Evolutionary conservation across 2,797 vertebrate genomes (phyloP).

Genomic region (Sternarchorhynchus goeldii): DNA sequence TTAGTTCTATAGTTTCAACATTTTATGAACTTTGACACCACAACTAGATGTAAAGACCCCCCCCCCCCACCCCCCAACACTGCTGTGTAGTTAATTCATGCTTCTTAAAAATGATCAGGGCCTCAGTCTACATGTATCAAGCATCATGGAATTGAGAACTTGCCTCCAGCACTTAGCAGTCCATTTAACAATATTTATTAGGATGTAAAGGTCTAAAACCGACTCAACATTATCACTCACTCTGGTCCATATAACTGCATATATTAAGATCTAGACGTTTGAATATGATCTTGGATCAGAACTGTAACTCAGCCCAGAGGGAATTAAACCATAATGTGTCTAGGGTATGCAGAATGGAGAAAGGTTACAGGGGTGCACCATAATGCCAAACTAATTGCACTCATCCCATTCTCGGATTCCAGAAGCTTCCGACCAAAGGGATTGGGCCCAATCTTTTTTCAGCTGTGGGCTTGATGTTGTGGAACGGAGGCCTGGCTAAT

Average conservation of each 20-base stretch:
- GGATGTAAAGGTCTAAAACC: not conserved
- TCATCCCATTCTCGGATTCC: constrained; percentile 20
- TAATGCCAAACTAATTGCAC: constrained; percentile 55
- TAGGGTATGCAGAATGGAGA: constrained; percentile 2
- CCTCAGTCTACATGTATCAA: not conserved
- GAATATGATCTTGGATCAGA: not conserved
- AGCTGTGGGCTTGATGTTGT: constrained; percentile 31
- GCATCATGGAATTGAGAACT: not conserved
- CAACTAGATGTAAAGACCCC: not conserved
- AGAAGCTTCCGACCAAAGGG: constrained; percentile 24
- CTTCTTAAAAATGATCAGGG: not conserved
- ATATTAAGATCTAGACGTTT: not conserved
- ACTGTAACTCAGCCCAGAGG: not conserved
- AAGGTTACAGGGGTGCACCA: constrained; percentile 7
- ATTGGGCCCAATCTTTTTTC: constrained; percentile 11
- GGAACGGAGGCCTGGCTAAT: constrained; percentile 45
- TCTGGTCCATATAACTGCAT: not conserved
- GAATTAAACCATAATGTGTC: constrained; percentile 6
- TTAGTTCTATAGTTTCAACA: constrained; percentile 15
- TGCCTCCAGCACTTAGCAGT: not conserved
- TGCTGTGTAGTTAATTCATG: not conserved
- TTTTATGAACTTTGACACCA: constrained; percentile 7
- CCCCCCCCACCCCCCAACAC: not conserved
- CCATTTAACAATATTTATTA: not conserved
- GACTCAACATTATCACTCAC: not conserved